These are phyloP conservation scores for Colossoma macropomum DNA, from an alignment of 2,113 vertebrate species.

Conservation along the genomic window DNA sequence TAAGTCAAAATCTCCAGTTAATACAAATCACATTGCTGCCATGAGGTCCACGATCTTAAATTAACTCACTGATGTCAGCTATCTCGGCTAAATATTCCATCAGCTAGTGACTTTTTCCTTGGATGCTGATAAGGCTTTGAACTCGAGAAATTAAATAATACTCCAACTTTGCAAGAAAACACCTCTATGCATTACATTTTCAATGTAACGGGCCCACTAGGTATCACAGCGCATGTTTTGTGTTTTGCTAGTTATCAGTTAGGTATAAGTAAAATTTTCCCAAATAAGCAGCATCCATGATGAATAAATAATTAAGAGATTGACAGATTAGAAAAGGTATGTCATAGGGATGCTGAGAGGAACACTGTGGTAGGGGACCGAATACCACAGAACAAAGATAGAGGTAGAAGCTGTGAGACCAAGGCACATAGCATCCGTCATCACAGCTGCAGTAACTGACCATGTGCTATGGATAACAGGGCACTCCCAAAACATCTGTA, in stretches of 20 bases:
- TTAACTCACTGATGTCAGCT: background rate
- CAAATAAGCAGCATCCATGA: too few species aligned
- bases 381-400: background rate
- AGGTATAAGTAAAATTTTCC: too few species aligned
- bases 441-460: background rate
- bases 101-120: background rate
- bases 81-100: background rate
- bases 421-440: background rate
- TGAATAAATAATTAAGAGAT: too few species aligned
- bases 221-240: too few species aligned
- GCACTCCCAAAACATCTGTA: background rate
- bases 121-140: too few species aligned
- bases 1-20: background rate
- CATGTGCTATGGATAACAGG: background rate
- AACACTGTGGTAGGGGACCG: background rate
- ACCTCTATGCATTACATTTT: too few species aligned
- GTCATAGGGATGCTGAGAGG: background rate
- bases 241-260: too few species aligned
- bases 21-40: slow-evolving; percentile 11
- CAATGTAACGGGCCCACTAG: too few species aligned
- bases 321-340: background rate
- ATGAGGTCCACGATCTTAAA: background rate
- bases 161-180: background rate
- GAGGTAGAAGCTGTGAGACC: background rate
- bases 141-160: background rate